Evolutionary conservation across 2,113 vertebrate species (phyloP).

Genomic region (Fregetta grallaria): DNA sequence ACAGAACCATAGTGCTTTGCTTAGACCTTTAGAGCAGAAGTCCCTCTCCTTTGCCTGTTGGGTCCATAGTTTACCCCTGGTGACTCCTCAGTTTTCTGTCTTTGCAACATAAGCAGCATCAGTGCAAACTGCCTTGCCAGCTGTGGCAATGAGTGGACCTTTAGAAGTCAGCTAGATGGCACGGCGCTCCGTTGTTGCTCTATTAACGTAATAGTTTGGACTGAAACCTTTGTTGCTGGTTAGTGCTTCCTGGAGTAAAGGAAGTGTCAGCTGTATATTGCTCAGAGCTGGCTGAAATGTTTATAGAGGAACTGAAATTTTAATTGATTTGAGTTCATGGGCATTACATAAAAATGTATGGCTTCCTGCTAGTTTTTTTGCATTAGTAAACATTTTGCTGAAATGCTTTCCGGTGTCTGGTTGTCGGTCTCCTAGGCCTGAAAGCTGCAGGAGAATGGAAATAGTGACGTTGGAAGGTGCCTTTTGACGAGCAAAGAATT

Average conservation of each 20-base stretch:
- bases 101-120: neutral
- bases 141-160: neutral
- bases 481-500: neutral
- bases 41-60: neutral
- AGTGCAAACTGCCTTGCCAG: neutral
- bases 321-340: constrained; percentile 47
- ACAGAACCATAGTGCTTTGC: neutral
- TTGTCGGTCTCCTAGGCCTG: neutral
- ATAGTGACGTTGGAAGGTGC: neutral
- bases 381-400: constrained; percentile 36
- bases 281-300: constrained; percentile 58
- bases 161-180: neutral
- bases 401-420: neutral
- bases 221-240: neutral
- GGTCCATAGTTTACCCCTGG: neutral
- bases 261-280: constrained; percentile 46
- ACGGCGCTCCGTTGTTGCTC: neutral
- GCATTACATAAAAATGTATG: constrained; percentile 25
- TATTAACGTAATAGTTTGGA: constrained; percentile 9
- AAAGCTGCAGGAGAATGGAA: neutral
- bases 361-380: constrained; percentile 40
- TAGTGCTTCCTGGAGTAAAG: constrained; percentile 39
- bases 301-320: constrained; percentile 67
- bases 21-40: neutral
- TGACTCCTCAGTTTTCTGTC: neutral